Percentiles rank a stretch among this genome's conserved stretches.
These are phyloP conservation scores for Hafferia zeledoni DNA, from an alignment of 2,797 vertebrate genomes.

Conservation along the genomic window DNA sequence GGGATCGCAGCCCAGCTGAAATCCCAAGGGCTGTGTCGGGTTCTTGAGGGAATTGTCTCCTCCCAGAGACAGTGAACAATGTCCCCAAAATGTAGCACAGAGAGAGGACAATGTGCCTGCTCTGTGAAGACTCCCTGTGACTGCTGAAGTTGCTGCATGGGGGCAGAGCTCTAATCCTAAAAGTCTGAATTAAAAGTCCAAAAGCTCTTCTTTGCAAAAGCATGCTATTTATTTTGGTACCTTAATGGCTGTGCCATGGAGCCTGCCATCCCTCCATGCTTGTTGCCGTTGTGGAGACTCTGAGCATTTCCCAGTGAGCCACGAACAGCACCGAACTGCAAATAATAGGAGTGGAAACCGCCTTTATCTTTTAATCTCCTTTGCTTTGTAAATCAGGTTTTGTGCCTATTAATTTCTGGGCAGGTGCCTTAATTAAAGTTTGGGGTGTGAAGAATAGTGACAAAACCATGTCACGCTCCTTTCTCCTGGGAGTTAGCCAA, in stretches of 20 bases:
- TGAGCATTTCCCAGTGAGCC: neutral
- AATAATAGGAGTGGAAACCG: neutral
- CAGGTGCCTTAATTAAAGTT: conserved; percentile 54
- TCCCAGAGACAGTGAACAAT: neutral
- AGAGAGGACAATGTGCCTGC: neutral
- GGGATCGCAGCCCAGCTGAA: rapidly evolving
- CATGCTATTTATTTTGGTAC: neutral
- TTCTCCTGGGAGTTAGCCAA: conserved; percentile 9
- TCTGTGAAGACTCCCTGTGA: neutral
- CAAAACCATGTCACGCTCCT: neutral
- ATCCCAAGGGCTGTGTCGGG: rapidly evolving
- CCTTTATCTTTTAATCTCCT: conserved; percentile 43
- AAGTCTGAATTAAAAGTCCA: neutral
- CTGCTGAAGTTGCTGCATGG: neutral
- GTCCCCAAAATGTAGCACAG: neutral
- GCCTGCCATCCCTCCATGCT: neutral
- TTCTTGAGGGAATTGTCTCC: neutral
- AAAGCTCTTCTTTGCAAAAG: neutral
- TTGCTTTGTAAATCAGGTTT: conserved; percentile 51
- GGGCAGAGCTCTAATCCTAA: neutral
- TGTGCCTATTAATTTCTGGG: conserved; percentile 39
- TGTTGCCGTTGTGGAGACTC: rapidly evolving
- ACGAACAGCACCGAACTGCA: neutral
- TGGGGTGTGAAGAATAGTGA: conserved; percentile 34
- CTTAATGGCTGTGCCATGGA: neutral